These are phyloP conservation scores for Cirrhinus molitorella DNA, from an alignment of 2,797 vertebrate genomes.

Conservation along the genomic window DNA sequence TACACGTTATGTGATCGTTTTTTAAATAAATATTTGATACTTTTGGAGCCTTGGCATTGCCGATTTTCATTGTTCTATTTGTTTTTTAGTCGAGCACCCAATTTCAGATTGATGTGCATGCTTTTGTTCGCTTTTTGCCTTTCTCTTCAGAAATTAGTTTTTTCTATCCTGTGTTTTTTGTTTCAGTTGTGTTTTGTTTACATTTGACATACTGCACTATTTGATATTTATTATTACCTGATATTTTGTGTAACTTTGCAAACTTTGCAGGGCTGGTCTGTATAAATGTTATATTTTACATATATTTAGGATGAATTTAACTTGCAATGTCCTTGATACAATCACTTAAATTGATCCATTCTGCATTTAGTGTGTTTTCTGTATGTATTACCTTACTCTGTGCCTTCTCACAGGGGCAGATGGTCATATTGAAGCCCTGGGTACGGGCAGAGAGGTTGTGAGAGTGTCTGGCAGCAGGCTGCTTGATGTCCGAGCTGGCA, in stretches of 20 bases:
- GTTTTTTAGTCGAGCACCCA: too few species aligned
- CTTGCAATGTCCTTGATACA: background rate
- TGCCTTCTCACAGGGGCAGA: constrained; percentile 75
- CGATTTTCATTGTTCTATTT: too few species aligned
- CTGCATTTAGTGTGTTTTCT: background rate
- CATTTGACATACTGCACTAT: background rate
- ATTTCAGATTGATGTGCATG: too few species aligned
- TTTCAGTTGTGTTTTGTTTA: background rate
- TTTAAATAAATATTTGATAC: too few species aligned
- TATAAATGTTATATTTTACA: background rate
- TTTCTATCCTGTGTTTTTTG: background rate
- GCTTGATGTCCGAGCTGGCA: constrained; percentile 81
- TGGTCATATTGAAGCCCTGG: constrained; percentile 73
- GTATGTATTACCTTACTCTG: background rate
- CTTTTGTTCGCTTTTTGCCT: too few species aligned
- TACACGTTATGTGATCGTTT: too few species aligned
- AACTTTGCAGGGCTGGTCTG: background rate
- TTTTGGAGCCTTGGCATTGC: too few species aligned
- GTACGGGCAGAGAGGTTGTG: constrained; percentile 68
- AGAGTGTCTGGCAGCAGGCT: constrained; percentile 72
- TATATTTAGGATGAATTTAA: background rate
- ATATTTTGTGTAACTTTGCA: background rate
- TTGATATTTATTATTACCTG: background rate
- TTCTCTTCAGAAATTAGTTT: background rate
- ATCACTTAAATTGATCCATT: background rate